Percentiles rank a stretch among this genome's conserved stretches.
phyloP scores from a whole-genome alignment of 1,140 invertebrate species.

The Zaprionus africanus region DNA sequence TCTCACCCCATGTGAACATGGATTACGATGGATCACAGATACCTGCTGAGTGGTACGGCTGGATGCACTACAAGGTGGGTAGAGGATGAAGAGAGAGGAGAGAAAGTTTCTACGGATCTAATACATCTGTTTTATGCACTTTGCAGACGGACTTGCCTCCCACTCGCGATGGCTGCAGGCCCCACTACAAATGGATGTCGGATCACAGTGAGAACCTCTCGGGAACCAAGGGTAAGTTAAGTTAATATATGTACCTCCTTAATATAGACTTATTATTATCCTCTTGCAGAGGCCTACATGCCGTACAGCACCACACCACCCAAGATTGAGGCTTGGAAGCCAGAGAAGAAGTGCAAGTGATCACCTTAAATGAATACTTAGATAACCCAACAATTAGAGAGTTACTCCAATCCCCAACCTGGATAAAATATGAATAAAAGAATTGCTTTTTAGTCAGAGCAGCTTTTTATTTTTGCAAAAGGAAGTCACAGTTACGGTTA shows the following conservation, averaged over 20 bases:
- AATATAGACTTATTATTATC: background rate
- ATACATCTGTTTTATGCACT: background rate
- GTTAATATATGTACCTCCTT: background rate
- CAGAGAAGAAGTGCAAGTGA: conserved; percentile 78
- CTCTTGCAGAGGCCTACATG: conserved; percentile 88
- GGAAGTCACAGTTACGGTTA: conserved; percentile 4
- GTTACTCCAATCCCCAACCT: conserved; percentile 28
- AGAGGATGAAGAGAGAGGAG: no score
- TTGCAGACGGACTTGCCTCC: conserved; percentile 85
- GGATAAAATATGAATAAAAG: conserved; percentile 58
- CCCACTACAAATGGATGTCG: conserved; percentile 94
- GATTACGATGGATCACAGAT: conserved; percentile 98
- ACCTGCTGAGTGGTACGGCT: conserved; percentile 95
- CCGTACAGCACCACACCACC: conserved; percentile 94
- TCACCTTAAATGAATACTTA: conserved; percentile 36
- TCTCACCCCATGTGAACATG: conserved; percentile 88
- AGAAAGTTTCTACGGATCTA: background rate
- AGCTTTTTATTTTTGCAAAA: conserved; percentile 34
- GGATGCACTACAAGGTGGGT: conserved; percentile 91
- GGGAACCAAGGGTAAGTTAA: conserved; percentile 87
- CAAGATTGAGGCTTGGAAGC: conserved; percentile 94
- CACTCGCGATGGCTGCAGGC: conserved; percentile 88
- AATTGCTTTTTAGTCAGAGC: conserved; percentile 18
- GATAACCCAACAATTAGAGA: conserved; percentile 40
- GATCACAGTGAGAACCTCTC: conserved; percentile 93